These are phyloP conservation scores for Tanypteryx hageni DNA, from an alignment of 2,888 invertebrate species.

Conservation along the genomic window DNA sequence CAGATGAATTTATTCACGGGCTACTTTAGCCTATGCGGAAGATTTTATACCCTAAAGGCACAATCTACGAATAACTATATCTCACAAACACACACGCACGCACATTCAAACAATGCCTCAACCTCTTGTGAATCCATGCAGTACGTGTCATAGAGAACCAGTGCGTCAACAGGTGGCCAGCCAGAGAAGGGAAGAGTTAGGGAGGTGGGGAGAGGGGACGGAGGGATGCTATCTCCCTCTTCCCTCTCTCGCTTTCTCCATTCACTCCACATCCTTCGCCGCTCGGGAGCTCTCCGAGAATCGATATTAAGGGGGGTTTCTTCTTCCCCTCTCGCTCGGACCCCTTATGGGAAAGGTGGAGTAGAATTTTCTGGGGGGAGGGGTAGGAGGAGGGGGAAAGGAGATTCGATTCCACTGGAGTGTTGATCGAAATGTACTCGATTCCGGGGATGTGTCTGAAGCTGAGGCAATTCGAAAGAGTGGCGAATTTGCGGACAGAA, in stretches of 20 bases:
- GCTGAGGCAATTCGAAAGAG: no score
- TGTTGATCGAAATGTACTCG: neutral
- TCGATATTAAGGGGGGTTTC: neutral
- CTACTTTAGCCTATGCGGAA: neutral
- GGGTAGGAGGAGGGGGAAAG: no score
- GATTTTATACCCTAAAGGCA: neutral
- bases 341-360: neutral
- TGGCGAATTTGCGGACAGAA: no score
- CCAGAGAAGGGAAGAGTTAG: neutral
- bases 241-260: neutral
- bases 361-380: neutral
- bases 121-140: neutral
- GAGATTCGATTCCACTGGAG: neutral
- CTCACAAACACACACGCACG: neutral
- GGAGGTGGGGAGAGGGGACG: neutral
- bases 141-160: slow-evolving; percentile 9
- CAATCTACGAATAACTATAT: neutral
- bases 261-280: neutral
- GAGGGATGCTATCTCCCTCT: neutral
- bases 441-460: neutral
- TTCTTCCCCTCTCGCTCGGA: neutral
- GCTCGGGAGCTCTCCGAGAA: neutral
- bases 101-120: neutral
- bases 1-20: neutral
- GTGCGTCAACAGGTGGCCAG: slow-evolving; percentile 14